Evolutionary conservation across 2,888 invertebrate species (phyloP).

Genomic region (Amphipyra berbera): DNA sequence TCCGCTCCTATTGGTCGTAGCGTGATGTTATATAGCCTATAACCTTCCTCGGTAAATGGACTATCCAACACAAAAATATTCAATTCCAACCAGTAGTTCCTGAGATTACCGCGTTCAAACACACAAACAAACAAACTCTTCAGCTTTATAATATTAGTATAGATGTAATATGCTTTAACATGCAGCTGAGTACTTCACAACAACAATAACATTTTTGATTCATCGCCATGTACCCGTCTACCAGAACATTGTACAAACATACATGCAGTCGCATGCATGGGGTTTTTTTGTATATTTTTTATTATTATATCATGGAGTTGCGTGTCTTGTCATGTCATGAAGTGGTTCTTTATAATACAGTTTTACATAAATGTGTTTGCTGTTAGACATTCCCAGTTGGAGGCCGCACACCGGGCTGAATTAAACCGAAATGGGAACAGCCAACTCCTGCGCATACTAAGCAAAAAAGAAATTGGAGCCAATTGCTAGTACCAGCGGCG

Average conservation of each 20-base stretch:
- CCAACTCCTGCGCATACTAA: too few relatives aligned
- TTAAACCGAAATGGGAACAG: not conserved
- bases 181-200: not conserved
- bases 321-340: slow-evolving; percentile 26
- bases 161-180: too few relatives aligned
- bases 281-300: slow-evolving; percentile 21
- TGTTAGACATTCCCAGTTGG: not conserved
- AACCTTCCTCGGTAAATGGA: too few relatives aligned
- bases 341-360: slow-evolving; percentile 6
- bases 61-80: too few relatives aligned
- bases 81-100: too few relatives aligned
- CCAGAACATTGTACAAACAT: slow-evolving; percentile 11
- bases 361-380: slow-evolving; percentile 20
- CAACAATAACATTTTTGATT: slow-evolving; percentile 17
- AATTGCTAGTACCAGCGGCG: too few relatives aligned
- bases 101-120: too few relatives aligned
- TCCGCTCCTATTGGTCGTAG: too few relatives aligned
- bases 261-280: slow-evolving; percentile 6
- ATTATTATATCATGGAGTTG: slow-evolving; percentile 22
- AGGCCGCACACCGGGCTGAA: not conserved
- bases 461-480: too few relatives aligned
- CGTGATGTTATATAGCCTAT: too few relatives aligned
- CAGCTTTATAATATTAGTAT: too few relatives aligned
- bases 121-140: too few relatives aligned
- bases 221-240: slow-evolving; percentile 10